Base-by-base conservation (phyloP, 1,140 invertebrate species). In the Pissodes strobi region DNA sequence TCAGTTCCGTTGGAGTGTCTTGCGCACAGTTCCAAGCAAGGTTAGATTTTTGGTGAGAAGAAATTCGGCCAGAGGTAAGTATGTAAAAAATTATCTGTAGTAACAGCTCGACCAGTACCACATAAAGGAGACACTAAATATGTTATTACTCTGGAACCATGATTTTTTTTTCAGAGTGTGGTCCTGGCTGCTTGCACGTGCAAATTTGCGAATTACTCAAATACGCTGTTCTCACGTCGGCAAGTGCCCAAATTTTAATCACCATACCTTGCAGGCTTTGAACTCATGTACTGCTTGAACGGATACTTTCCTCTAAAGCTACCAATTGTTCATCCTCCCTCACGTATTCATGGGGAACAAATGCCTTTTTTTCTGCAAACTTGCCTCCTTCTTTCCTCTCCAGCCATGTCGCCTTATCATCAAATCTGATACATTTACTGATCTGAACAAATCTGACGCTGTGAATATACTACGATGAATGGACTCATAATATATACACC, bases 1-100 rank as follows among this genome's bases (percentile, higher is more conserved):
- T 52, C 18, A 30, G 22, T 6, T 25, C 12, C 27, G 19, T 46
- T 10, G 27, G 53, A 19, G 51, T 63, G 13, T 71, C 38, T 69
- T 58, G 1, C 78, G 76, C 78, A 39, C 23, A 23, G 72, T 73
- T 39, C 68, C 72, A 63, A 72, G 41, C 51, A 68, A 19, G 39
- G 72, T 74, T 41, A 72, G 37, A 1, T 71, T 45, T 37, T 68
- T 66, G 13, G 57, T 52, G 12, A 64, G 17, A 45, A 76, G 59
- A 49, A 55, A 65, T 21, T 72, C 9, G 37, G 57, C 69, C 10
- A 74, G 55, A 57, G 59, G 60, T 27, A 64, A 2, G 41, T 39
- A 55, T 23, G 49, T 63, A 18, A 67, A 67, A 51, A 57, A 64
- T n/a, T n/a, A 27, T 52, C 49, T 18, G 65, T 62, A 19, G 58